phyloP scores from a whole-genome alignment of 2,797 vertebrate genomes.

The Enteromius paludinosus region DNA sequence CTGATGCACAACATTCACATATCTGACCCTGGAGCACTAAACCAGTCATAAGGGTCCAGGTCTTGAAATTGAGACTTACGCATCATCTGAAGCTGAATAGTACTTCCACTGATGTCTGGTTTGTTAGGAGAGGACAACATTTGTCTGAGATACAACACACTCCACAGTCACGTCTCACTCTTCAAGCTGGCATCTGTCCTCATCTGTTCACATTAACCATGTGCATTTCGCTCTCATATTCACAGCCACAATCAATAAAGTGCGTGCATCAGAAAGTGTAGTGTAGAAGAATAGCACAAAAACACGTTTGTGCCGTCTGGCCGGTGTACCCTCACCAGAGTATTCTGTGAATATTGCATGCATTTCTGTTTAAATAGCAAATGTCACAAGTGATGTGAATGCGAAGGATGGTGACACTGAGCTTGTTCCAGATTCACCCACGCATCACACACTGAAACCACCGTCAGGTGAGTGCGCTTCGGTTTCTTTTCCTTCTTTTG shows the following conservation, averaged over 20 bases:
- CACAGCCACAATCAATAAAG: constrained; percentile 70
- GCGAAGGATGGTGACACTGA: constrained; percentile 1
- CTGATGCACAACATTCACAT: constrained; percentile 34
- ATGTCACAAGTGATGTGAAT: background rate
- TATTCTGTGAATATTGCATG: background rate
- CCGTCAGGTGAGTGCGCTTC: constrained; percentile 12
- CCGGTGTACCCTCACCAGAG: background rate
- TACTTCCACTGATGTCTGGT: background rate
- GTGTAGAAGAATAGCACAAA: constrained; percentile 18
- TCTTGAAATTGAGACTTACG: background rate
- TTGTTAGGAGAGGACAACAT: background rate
- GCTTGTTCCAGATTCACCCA: constrained; percentile 1
- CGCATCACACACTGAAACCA: constrained; percentile 20
- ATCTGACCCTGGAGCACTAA: background rate
- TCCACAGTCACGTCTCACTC: background rate
- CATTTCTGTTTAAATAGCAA: background rate
- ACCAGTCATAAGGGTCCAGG: background rate
- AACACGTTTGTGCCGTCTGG: background rate
- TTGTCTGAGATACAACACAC: background rate
- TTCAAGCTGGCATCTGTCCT: background rate
- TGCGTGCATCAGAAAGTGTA: constrained; percentile 63
- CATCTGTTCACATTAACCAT: constrained; percentile 9
- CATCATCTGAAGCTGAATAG: background rate
- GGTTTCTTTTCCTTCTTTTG: constrained; percentile 35
- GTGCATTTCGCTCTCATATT: constrained; percentile 34